Conservation (phyloP, 2,113 vertebrate species). For the Tragelaphus buxtoni region DNA sequence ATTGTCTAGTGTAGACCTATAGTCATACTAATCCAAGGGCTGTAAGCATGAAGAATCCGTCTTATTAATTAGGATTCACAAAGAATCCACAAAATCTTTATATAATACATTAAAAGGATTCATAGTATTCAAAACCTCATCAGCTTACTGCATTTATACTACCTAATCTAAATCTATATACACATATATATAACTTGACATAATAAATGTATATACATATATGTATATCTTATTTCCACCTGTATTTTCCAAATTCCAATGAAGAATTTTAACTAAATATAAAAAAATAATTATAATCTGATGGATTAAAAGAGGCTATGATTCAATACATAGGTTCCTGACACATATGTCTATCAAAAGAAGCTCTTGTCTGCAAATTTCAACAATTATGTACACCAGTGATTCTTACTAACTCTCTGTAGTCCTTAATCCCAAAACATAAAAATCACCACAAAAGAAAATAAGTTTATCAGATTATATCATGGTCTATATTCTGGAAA, state of each 20-base stretch:
- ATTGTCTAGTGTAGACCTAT: neutral
- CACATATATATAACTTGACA: neutral
- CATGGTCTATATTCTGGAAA: neutral
- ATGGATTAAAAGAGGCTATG: neutral
- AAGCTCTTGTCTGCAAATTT: neutral
- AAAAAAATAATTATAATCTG: neutral
- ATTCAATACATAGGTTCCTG: neutral
- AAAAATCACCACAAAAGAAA: neutral
- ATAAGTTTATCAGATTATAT: neutral
- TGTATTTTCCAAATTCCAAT: neutral
- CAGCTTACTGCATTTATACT: neutral
- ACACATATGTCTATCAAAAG: neutral
- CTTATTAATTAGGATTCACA: constrained; percentile 50
- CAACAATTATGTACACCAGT: neutral
- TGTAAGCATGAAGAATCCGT: constrained; percentile 28
- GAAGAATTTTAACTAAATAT: neutral
- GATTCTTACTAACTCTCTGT: neutral
- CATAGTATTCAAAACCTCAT: neutral
- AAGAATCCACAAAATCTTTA: constrained; percentile 39
- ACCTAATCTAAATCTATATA: neutral
- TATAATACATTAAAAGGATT: constrained; percentile 37
- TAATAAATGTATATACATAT: neutral
- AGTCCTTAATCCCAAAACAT: neutral
- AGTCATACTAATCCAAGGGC: constrained; percentile 43
- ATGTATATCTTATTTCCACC: neutral